Evolutionary conservation across 2,797 vertebrate species (phyloP), one percentile per base, ranked within the genome.

Genomic region (Bradypodion pumilum): DNA sequence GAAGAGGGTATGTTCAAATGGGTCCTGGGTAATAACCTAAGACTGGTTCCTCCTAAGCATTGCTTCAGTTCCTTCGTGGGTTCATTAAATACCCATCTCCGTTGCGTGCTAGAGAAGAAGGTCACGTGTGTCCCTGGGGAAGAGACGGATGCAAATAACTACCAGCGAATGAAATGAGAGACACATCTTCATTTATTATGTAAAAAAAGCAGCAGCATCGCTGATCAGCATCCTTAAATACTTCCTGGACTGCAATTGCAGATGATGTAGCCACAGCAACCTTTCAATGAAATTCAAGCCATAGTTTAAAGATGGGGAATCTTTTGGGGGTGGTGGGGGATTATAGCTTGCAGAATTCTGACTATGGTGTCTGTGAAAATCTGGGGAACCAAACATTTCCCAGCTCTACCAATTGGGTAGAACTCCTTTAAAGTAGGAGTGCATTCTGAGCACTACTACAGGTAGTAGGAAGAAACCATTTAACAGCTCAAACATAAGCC

Each of bases 121-220:
- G 69, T 60, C 73, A n/a, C 2, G 12, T 52, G 68, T 59, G 15
- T 82, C 76, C 90, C 63, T 16, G 73, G 82, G 76, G 85, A 75
- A 25, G 25, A 12, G n/a, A 7, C 19, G 21, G 63, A 80, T 89
- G 73, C 59, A 87, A 73, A 66, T 0, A 46, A 74, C 23, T 15
- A 2, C 1, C 74, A 32, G 62, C 21, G 16, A 76, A 52, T 42
- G 46, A 89, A 81, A 83, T 4, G 0, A 0, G 23, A 72, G 75
- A 46, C 80, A 5, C 42, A 65, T 88, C 35, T 86, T 42, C 85
- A 4, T 89, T 89, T 85, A 66, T 19, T 86, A 44, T 42, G 87
- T 82, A 81, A 77, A 19, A 70, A 68, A 56, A 74, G 42, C 42
- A 86, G 27, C 32, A 78, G 44, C 78, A 40, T 60, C 37, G 40